Base-by-base conservation (phyloP, 2,797 vertebrate species). In the Naso thynnoides region DNA sequence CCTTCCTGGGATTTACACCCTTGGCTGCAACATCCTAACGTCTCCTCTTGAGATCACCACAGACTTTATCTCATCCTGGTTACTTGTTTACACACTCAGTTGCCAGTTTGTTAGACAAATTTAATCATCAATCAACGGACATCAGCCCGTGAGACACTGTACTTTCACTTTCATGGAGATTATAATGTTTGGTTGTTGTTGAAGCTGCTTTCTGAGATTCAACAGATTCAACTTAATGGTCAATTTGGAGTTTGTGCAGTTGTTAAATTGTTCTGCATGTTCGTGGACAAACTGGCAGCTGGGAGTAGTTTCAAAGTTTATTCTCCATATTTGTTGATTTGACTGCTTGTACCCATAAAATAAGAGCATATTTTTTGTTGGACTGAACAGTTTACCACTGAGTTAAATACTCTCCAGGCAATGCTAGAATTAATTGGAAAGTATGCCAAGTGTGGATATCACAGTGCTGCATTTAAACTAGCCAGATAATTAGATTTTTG, bases 281-380 rank as follows among this genome's bases (percentile, higher is more conserved):
- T 41, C 27, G 26, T 31, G n/a, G 8, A 4, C 9, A 2, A 62
- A 48, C 18, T 56, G 0, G 2, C 36, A 53, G 23, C 19, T 38
- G 19, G 39, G 1, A 42, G 26, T 23, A 38, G 18, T 59, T 49
- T 8, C 6, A 54, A 31, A 33, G 16, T 41, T 19, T 61, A 29
- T 38, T 50, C 15, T 47, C 4, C 21, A 14, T 66, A 55, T 45
- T 24, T 38, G 18, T 61, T 44, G 14, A 36, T 68, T 26, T 61
- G 14, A 8, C 38, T 42, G 19, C 14, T 31, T 33, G 15, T 24
- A 29, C 19, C n/a, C 8, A 18, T 31, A 27, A 39, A 48, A 27
- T 44, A 31, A 61, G n/a, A 73, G 27, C 23, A 33, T 36, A 31
- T 8, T 7, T 44, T 27, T 44, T 33, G n/a, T 59, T 42, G 15